phyloP scores from a whole-genome alignment of 2,888 invertebrate species.

The Dermolepida albohirtum region DNA sequence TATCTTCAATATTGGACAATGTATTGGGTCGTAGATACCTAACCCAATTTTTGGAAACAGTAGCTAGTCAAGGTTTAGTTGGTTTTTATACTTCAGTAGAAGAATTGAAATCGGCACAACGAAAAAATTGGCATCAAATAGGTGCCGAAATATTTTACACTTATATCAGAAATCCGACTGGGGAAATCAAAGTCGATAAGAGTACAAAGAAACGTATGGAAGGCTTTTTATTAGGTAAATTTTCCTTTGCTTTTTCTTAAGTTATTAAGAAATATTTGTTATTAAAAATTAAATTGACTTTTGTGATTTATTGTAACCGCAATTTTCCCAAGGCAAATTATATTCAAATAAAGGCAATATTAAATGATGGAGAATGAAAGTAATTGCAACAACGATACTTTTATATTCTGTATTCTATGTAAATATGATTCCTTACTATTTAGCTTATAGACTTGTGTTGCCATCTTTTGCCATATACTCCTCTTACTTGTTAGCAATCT shows the following conservation, averaged over 20 bases:
- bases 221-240: slow-evolving; percentile 75
- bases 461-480: no score
- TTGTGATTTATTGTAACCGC: no score
- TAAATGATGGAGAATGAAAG: no score
- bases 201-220: slow-evolving; percentile 87
- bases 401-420: no score
- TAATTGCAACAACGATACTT: no score
- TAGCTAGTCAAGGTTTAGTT: slow-evolving; percentile 86
- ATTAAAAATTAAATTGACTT: no score
- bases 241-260: neutral
- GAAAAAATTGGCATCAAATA: slow-evolving; percentile 84
- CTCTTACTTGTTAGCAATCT: no score
- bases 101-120: slow-evolving; percentile 80
- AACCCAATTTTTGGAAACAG: slow-evolving; percentile 83
- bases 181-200: slow-evolving; percentile 86
- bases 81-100: slow-evolving; percentile 91
- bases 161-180: slow-evolving; percentile 83
- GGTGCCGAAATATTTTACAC: slow-evolving; percentile 94
- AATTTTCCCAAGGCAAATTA: no score
- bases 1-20: slow-evolving; percentile 80
- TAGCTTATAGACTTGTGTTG: no score
- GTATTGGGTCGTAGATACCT: slow-evolving; percentile 84
- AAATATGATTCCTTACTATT: no score
- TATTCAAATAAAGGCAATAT: no score
- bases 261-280: no score